These are phyloP conservation scores for Clarias fuscus DNA, from an alignment of 2,797 vertebrate genomes.

Conservation along the genomic window DNA sequence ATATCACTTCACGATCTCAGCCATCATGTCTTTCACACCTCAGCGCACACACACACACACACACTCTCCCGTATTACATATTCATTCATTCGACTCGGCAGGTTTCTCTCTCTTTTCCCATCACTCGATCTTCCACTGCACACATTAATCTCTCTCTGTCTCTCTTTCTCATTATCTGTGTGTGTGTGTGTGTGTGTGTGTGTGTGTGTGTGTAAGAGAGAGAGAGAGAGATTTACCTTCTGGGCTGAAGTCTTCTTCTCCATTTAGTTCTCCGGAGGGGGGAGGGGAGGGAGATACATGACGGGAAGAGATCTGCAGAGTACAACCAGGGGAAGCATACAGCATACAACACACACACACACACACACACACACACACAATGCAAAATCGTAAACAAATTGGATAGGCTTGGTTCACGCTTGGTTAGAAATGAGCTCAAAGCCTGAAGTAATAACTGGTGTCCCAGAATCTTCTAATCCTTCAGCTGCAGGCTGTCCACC, in stretches of 20 bases:
- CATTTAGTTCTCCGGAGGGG: slow-evolving; percentile 75
- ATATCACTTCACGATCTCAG: neutral
- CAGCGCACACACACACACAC: neutral
- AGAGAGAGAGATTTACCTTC: slow-evolving; percentile 77
- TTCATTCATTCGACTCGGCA: neutral
- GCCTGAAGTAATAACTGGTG: neutral
- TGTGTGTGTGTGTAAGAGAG: neutral
- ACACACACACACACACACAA: neutral
- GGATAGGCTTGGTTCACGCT: neutral
- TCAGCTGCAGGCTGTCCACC: neutral
- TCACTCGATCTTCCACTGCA: neutral
- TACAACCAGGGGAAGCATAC: slow-evolving; percentile 7
- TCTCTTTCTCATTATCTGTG: neutral
- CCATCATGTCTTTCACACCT: slow-evolving; percentile 2
- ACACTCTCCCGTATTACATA: neutral
- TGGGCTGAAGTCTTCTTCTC: slow-evolving; percentile 72
- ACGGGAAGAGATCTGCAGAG: slow-evolving; percentile 76
- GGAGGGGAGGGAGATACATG: slow-evolving; percentile 74
- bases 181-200: slow-evolving; percentile 1
- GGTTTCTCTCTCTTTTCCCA: neutral
- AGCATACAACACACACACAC: neutral
- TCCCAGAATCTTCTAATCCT: neutral
- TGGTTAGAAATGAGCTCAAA: neutral
- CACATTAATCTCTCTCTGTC: neutral
- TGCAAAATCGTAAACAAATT: neutral